These are phyloP conservation scores for Ibidorhyncha struthersii DNA, from an alignment of 2,113 vertebrate species.

Conservation along the genomic window DNA sequence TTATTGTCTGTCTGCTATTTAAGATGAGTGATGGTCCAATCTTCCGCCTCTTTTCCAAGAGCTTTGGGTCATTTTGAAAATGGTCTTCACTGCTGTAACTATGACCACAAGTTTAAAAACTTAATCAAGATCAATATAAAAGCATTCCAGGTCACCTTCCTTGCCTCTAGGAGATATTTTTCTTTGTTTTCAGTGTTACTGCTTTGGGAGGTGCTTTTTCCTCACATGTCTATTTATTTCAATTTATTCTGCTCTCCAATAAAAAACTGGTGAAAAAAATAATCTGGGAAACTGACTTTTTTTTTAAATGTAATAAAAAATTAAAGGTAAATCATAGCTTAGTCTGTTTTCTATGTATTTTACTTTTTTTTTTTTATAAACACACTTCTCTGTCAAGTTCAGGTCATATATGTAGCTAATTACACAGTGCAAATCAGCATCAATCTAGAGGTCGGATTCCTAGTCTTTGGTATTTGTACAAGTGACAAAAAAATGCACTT, in stretches of 20 bases:
- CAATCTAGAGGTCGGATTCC: neutral
- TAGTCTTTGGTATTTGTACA: neutral
- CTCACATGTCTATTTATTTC: neutral
- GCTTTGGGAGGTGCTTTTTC: neutral
- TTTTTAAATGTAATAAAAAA: neutral
- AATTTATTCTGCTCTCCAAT: neutral
- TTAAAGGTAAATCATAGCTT: neutral
- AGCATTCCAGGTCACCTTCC: neutral
- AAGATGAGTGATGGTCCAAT: neutral
- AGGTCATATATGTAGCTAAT: neutral
- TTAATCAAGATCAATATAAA: constrained; percentile 11
- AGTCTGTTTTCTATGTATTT: neutral
- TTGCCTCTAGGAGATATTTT: neutral
- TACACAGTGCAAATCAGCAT: neutral
- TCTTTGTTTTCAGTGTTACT: neutral
- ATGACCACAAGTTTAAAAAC: neutral
- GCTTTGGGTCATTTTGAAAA: neutral
- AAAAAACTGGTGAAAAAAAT: no score
- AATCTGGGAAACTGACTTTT: neutral
- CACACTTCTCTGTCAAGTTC: neutral
- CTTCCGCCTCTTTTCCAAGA: neutral
- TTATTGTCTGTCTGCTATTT: neutral
- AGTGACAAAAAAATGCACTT: neutral
- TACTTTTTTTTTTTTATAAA: neutral
- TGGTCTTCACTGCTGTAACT: neutral